Base-by-base conservation (phyloP, 2,888 invertebrate species). In the Argyresthia goedartella region DNA sequence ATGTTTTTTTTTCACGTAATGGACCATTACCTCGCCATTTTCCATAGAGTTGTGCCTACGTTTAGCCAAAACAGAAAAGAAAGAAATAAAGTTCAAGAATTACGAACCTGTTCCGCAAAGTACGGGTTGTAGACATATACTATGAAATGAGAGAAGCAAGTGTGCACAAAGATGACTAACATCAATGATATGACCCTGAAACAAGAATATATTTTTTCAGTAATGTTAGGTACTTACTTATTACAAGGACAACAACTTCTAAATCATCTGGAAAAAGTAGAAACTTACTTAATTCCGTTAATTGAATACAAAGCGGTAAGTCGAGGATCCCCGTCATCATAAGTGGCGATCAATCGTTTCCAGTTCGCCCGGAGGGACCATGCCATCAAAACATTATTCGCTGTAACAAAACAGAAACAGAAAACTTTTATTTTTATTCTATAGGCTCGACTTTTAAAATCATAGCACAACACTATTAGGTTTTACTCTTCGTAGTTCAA, bases 361-460 rank as follows among this genome's bases (percentile, higher is more conserved):
- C 76, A 77, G 66, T 79, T 81, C 25, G 52, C 56, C 7, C 65
- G 63, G 6, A 76, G 1, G 0, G 80, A 80, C 80, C 80, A 81
- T 33, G 65, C 57, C 44, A 56, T 53, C 52, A 79, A 46, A 1
- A 67, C 35, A 16, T 53, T 57, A 35, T 58, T 73, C 55, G 71
- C 79, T 80, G 63, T 2, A 64, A 58, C 9, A 14, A 58, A 47
- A 44, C 0, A 45, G 42, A 6, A 50, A 1, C 25, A 3, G 10
- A 39, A 9, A 39, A 36, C 7, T 7, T 36, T 36, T 39, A 39
- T 39, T n/a, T 39, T 39, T 39, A 4, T 4, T 39, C 9, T n/a
- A 39, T 39, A 8, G n/a, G 8, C n/a, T 25, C 25, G 2, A 25
- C 25, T 25, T 25, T 25, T 25, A 25, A 25, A 25, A 4, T 6